A percentile compares a stretch with the other conserved stretches of the same genome.
phyloP scores from a whole-genome alignment of 2,888 invertebrate species.

The Erebia ligea region DNA sequence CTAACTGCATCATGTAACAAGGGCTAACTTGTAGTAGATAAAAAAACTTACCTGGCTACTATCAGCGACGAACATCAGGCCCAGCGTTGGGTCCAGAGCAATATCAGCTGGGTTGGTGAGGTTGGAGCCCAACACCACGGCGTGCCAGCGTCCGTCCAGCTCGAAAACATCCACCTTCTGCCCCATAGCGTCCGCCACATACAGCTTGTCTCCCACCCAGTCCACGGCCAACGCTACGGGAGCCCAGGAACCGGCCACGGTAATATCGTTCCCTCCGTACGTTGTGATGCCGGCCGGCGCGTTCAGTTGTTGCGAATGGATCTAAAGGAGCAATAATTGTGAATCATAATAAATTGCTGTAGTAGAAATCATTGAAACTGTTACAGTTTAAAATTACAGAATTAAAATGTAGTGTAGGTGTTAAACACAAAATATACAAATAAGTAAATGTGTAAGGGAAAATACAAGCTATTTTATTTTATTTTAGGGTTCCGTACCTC shows the following conservation, averaged over 20 bases:
- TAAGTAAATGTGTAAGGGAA: too few relatives aligned
- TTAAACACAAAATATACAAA: too few relatives aligned
- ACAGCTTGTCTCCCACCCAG: conserved; percentile 98
- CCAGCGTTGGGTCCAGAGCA: conserved; percentile 95
- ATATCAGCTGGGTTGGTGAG: conserved; percentile 95
- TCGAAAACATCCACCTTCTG: conserved; percentile 97
- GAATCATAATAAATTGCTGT: too few relatives aligned
- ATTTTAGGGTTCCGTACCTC: too few relatives aligned
- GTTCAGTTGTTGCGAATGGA: conserved; percentile 84
- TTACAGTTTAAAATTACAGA: too few relatives aligned
- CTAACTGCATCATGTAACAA: too few relatives aligned
- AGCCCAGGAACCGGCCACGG: conserved; percentile 93
- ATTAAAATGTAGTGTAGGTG: too few relatives aligned
- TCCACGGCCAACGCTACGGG: conserved; percentile 97
- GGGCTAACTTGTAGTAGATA: too few relatives aligned
- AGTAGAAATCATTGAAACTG: too few relatives aligned
- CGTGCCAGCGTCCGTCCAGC: conserved; percentile 92
- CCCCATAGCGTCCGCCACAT: conserved; percentile 95
- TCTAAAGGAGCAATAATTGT: conserved; percentile 57
- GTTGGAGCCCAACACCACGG: conserved; percentile 95
- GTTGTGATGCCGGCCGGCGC: conserved; percentile 66
- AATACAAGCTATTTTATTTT: too few relatives aligned
- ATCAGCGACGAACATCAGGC: conserved; percentile 94
- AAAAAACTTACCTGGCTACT: conserved; percentile 86
- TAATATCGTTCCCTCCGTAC: conserved; percentile 85